Base-by-base conservation (phyloP, 2,888 invertebrate species). In the Pteria penguin region DNA sequence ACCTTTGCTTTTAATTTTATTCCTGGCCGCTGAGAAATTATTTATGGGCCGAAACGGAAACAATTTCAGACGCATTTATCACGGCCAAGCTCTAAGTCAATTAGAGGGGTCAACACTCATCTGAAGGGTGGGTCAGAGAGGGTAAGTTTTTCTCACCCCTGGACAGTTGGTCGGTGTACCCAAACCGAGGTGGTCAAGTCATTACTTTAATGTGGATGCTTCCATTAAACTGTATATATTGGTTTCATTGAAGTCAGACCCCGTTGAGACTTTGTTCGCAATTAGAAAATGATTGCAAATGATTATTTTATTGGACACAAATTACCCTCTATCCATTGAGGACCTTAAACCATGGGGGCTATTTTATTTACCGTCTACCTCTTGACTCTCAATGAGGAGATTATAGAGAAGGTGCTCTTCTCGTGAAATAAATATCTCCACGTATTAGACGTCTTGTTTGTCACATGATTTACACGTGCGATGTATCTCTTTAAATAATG, bases 101-200 rank as follows among this genome's bases (percentile, higher is more conserved):
- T 83, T 84, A 83, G 79, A 77, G 71, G 57, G 70, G 71, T 78
- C 73, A 68, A 60, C 75, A 78, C 80, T 80, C 79, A 72, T 76
- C 61, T 63, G 31, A 45, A 60, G 68, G 27, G 72, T 36, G 75
- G 82, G 83, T 83, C 84, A 81, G 32, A n/a, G n/a, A n/a, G n/a
- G n/a, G n/a, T n/a, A n/a, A n/a, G n/a, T n/a, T 14, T 77, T 32
- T 75, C 78, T 80, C 82, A 81, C 70, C 65, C 68, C 22, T 62
- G 57, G 60, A 61, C 72, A 75, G 69, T 70, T 80, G 83, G 79
- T 65, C 76, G 75, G 74, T 82, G 14, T 32, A 33, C 2, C 24
- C 24, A 22, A 70, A 75, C 63, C 70, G 54, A 63, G 32, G 60
- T 57, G 26, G 58, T 75, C 62, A 63, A 75, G 63, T 75, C 63